phyloP scores from a whole-genome alignment of 35 echinoderm and acorn worm species.

The Heliocidaris tuberculata region DNA sequence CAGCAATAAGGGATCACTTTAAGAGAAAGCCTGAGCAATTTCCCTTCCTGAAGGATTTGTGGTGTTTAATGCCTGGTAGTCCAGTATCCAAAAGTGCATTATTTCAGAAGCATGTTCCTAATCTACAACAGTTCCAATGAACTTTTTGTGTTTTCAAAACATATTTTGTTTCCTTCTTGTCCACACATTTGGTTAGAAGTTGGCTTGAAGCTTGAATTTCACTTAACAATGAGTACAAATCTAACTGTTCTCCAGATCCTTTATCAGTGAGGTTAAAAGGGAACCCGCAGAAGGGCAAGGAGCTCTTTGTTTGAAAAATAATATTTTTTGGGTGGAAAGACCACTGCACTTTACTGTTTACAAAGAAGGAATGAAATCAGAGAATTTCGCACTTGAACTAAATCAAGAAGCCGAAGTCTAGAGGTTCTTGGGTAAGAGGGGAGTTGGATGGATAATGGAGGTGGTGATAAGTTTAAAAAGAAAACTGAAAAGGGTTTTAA shows the following conservation, averaged over 20 bases:
- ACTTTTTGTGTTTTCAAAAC: not conserved
- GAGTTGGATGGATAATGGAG: not conserved
- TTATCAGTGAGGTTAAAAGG: not conserved
- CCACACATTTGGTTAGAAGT: not conserved
- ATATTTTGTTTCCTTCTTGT: not conserved
- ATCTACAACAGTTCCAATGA: not conserved
- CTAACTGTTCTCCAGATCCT: not conserved
- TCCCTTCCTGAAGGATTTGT: not conserved
- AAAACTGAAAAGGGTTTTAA: not conserved
- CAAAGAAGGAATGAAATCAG: not conserved
- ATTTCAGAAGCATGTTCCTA: constrained; percentile 10
- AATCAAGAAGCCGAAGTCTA: not conserved
- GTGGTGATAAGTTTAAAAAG: not conserved
- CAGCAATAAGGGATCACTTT: not conserved
- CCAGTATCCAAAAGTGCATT: not conserved
- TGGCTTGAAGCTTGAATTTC: not conserved
- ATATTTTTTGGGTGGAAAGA: not conserved
- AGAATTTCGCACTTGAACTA: not conserved
- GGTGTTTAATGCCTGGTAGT: not conserved
- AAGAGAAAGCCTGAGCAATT: not conserved
- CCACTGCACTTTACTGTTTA: constrained; percentile 23
- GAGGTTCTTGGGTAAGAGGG: not conserved
- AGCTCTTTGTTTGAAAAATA: not conserved
- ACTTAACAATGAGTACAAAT: not conserved
- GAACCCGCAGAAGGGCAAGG: not conserved